A percentile compares a stretch with the other conserved stretches of the same genome.
phyloP scores from a whole-genome alignment of 2,797 vertebrate genomes.

The Etheostoma perlongum region DNA sequence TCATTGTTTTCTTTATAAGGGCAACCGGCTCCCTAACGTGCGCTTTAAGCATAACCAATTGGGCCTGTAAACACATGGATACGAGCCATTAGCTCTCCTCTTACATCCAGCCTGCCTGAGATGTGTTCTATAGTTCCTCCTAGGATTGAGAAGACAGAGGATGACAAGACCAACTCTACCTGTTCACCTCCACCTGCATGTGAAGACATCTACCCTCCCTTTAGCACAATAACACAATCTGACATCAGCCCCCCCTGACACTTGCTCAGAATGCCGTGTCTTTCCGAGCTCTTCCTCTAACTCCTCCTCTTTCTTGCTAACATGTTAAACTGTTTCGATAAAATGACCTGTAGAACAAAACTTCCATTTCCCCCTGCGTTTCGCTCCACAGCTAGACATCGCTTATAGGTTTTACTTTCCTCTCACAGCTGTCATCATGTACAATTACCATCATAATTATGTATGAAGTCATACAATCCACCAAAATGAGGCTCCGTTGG shows the following conservation, averaged over 20 bases:
- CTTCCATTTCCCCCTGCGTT: neutral
- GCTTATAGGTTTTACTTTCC: constrained; percentile 4
- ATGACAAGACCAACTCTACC: constrained; percentile 16
- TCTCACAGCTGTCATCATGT: constrained; percentile 57
- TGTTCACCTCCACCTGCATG: constrained; percentile 73
- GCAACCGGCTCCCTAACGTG: constrained; percentile 34
- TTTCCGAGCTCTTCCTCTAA: too few relatives aligned
- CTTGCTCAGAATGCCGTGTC: neutral
- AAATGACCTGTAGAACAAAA: constrained; percentile 1
- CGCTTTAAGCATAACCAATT: constrained; percentile 48
- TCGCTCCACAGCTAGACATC: constrained; percentile 6
- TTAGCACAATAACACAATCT: neutral
- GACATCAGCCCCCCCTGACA: constrained; percentile 17
- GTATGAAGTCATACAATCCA: constrained; percentile 63
- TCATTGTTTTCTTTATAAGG: constrained; percentile 61
- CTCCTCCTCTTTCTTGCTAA: neutral
- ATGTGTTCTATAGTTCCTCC: neutral
- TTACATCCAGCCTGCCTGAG: constrained; percentile 19
- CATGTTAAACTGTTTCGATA: neutral
- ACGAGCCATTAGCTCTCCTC: constrained; percentile 32
- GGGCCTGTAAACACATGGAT: constrained; percentile 49
- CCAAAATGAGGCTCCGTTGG: constrained; percentile 44
- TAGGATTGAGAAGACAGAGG: constrained; percentile 27
- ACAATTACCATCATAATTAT: constrained; percentile 58
- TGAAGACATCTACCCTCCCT: constrained; percentile 67